Conservation (phyloP, 37 sponge, comb jelly and placozoan genomes). For the Trichoplax adhaerens region DNA sequence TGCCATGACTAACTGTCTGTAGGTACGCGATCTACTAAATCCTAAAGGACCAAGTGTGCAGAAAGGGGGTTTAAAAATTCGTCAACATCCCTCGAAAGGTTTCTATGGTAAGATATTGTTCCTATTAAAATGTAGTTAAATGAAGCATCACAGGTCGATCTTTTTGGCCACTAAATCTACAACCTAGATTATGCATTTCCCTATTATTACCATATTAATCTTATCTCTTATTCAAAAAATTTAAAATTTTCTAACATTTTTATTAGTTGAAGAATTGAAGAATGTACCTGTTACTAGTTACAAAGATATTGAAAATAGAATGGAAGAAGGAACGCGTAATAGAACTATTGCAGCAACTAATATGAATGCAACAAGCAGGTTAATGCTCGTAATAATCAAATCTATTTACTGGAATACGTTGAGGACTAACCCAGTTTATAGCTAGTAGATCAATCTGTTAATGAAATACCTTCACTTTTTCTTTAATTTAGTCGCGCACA, state of each 20-base stretch:
- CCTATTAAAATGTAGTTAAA: background rate
- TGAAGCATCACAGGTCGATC: background rate
- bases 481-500: conserved; percentile 29
- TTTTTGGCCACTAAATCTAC: background rate
- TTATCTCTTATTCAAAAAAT: no score
- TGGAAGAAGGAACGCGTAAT: conserved; percentile 47
- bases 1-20: background rate
- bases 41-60: background rate
- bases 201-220: no score
- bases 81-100: conserved; percentile 41
- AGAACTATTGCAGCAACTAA: conserved; percentile 53
- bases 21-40: conserved; percentile 42
- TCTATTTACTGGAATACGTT: no score
- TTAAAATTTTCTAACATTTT: no score
- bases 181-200: no score
- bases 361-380: conserved; percentile 59
- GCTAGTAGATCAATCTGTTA: background rate
- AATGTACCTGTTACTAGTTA: conserved; percentile 30
- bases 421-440: background rate
- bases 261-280: conserved; percentile 30
- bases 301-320: conserved; percentile 33
- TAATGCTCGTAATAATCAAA: background rate
- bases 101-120: conserved; percentile 31
- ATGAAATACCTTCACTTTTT: background rate
- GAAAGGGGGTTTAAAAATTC: conserved; percentile 47